A percentile compares a stretch with the other conserved stretches of the same genome.
Conservation (phyloP, 2,888 invertebrate genomes). For the Scaptomyza cyrtandrae region DNA sequence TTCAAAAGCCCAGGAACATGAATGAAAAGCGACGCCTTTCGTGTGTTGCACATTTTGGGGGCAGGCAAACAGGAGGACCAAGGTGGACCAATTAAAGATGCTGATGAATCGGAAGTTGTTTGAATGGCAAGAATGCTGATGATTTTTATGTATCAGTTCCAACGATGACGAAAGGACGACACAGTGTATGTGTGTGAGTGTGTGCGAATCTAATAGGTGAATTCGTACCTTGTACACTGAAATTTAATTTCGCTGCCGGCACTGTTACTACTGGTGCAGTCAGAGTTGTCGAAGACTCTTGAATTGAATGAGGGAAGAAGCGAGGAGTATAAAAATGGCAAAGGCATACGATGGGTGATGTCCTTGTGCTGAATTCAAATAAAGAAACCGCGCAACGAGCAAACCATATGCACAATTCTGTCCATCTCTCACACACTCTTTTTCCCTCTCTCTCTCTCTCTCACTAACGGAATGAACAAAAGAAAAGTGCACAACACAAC, state of each 20-base stretch:
- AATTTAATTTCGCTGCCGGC: conserved; percentile 80
- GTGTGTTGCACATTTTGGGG: conserved; percentile 39
- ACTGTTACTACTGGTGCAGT: conserved; percentile 66
- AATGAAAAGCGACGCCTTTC: conserved; percentile 3
- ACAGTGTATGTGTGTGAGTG: conserved; percentile 21
- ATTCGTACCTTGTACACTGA: conserved; percentile 52
- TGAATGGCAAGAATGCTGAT: conserved; percentile 74
- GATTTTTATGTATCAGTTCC: conserved; percentile 78
- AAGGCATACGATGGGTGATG: conserved; percentile 40
- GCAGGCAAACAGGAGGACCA: conserved; percentile 49
- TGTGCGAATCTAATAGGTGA: conserved; percentile 70
- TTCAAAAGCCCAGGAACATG: conserved; percentile 5
- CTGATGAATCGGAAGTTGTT: conserved; percentile 79
- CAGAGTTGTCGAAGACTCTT: conserved; percentile 22
- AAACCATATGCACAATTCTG: conserved; percentile 68
- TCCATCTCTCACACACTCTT: background rate
- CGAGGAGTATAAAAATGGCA: background rate
- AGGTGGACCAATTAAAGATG: conserved; percentile 75
- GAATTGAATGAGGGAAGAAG: background rate
- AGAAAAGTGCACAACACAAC: conserved; percentile 34
- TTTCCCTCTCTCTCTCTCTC: conserved; percentile 3
- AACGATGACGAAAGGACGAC: conserved; percentile 18
- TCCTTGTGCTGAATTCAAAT: conserved; percentile 79
- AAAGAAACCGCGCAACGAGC: conserved; percentile 70
- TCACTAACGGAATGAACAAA: conserved; percentile 33